Conservation (phyloP, 2,113 vertebrate species). For the Panthera tigris region DNA sequence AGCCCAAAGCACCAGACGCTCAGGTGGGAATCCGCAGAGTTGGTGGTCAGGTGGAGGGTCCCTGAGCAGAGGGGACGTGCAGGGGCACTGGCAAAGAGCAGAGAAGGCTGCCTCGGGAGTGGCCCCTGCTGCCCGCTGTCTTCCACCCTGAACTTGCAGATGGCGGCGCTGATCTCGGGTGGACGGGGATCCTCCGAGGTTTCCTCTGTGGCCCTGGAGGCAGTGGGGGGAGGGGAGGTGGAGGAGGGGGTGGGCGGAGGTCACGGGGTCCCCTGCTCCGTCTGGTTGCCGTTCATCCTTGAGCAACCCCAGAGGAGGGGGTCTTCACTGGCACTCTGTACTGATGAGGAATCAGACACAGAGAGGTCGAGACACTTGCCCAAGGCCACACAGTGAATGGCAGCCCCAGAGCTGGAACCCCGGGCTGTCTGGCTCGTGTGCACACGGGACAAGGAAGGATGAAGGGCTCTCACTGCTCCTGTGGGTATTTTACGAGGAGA, state of each 20-base stretch:
- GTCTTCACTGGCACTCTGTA: neutral
- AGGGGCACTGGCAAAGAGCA: neutral
- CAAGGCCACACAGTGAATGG: fast-evolving
- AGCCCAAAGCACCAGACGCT: neutral
- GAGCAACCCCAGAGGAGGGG: neutral
- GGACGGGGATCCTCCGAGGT: fast-evolving
- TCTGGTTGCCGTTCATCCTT: neutral
- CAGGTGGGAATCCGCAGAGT: neutral
- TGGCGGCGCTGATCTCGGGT: fast-evolving
- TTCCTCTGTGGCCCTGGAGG: neutral
- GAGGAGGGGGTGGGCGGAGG: fast-evolving
- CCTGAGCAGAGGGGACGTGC: neutral
- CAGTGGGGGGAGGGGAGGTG: fast-evolving
- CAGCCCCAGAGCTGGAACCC: neutral
- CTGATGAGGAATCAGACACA: neutral
- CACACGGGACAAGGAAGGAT: fast-evolving
- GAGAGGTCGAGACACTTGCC: too few relatives aligned
- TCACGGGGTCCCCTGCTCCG: fast-evolving
- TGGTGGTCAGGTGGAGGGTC: neutral
- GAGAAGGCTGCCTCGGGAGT: fast-evolving
- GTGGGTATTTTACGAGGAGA: fast-evolving
- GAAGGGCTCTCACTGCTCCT: neutral
- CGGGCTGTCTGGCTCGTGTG: fast-evolving
- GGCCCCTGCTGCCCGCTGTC: neutral
- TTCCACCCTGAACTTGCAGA: fast-evolving